Base-by-base conservation (phyloP, 1,140 invertebrate species). In the Ruditapes philippinarum region DNA sequence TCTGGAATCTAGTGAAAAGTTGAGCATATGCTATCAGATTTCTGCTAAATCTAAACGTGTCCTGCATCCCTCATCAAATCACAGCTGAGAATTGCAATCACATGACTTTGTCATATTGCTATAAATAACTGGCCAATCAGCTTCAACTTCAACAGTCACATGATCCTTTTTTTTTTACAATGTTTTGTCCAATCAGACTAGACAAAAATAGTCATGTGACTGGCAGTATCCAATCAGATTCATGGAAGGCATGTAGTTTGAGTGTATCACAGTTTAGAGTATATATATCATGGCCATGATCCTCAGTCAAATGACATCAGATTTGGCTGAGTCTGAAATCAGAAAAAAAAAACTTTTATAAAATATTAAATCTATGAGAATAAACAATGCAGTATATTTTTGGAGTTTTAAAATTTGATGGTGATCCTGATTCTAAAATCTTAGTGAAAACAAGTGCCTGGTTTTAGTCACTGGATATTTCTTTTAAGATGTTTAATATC, bases 281-380 rank as follows among this genome's bases (percentile, higher is more conserved):
- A 40, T 4, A n/a, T n/a, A 57, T 14, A 9, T 19, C 54, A 19
- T 38, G 33, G 25, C 60, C 40, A 38, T 78, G 31, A 54, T 19
- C 40, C 31, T 95, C 93, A 95, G 79, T 95, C 94, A 91, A 95
- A 95, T 54, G 94, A 95, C 94, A 95, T 95, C 76, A 95, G 84
- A 78, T 95, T 95, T 33, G 92, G 91, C 42, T 93, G 93, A 54
- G 93, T 91, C 93, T 94, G 92, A 89, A 93, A 92, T 65, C 81
- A 65, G 31, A 62, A 49, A 70, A 90, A 54, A 90, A 84, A 51
- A 83, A 7, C 2, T 0, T 57, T 33, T 9, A 42, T n/a, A n/a
- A n/a, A n/a, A n/a, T n/a, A n/a, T n/a, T n/a, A n/a, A n/a, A n/a
- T n/a, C n/a, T n/a, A n/a, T n/a, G n/a, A n/a, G n/a, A n/a, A n/a